Conservation (phyloP, 2,888 invertebrate species). For the Protodeltote pygarga region DNA sequence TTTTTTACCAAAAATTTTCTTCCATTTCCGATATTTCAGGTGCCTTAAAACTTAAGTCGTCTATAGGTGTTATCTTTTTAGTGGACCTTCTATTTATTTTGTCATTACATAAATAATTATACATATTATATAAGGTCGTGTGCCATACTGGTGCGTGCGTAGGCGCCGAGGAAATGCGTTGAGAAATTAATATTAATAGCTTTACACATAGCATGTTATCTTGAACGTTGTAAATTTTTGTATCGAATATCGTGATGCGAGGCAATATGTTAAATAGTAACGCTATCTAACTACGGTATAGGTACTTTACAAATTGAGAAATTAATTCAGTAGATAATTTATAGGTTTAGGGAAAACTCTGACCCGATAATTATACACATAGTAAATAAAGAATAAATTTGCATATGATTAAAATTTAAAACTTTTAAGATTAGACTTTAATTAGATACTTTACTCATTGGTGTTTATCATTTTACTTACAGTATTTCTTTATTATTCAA, state of each 20-base stretch:
- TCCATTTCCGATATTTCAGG: no score
- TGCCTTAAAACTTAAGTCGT: no score
- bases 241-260: conserved; percentile 39
- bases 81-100: conserved; percentile 24
- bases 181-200: conserved; percentile 50
- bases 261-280: conserved; percentile 33
- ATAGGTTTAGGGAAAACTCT: conserved; percentile 3
- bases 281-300: conserved; percentile 21
- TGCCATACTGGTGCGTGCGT: conserved; percentile 42
- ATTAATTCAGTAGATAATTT: conserved; percentile 13
- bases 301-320: conserved; percentile 37
- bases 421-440: neutral
- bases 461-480: no score
- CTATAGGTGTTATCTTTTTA: no score
- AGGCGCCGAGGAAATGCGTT: conserved; percentile 48
- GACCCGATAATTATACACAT: conserved; percentile 20
- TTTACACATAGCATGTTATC: conserved; percentile 37
- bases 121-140: conserved; percentile 42
- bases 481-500: no score
- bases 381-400: conserved; percentile 4
- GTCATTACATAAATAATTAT: neutral
- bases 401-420: conserved; percentile 1
- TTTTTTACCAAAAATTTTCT: no score
- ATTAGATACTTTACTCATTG: no score
- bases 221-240: conserved; percentile 38